Percentiles rank a stretch among this genome's conserved stretches.
Conservation (phyloP, 2,888 invertebrate genomes). For the Pardosa pseudoannulata region DNA sequence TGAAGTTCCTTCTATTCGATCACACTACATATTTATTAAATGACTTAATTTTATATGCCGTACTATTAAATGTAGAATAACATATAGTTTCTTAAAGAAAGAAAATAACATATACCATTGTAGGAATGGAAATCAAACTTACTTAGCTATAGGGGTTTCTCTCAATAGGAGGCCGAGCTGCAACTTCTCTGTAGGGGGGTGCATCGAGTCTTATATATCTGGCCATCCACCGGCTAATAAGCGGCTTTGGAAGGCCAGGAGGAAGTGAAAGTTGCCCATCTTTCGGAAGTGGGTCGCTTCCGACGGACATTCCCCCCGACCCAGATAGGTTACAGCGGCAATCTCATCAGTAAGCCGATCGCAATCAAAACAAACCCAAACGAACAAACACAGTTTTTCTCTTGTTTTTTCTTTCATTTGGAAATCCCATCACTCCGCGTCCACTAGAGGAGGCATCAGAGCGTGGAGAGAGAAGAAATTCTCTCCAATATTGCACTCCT, state of each 20-base stretch:
- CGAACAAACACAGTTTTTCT: not conserved
- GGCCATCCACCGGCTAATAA: not conserved
- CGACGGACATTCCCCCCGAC: constrained; percentile 18
- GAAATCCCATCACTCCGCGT: not conserved
- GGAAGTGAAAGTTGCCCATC: not conserved
- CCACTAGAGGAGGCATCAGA: not conserved
- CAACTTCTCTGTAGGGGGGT: not conserved
- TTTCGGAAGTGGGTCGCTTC: constrained; percentile 12
- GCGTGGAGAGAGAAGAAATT: not conserved
- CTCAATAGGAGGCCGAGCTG: not conserved
- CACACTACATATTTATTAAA: too few species aligned
- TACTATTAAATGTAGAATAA: too few species aligned
- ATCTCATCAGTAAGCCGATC: not conserved
- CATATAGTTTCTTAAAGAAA: too few species aligned
- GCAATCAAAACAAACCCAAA: not conserved
- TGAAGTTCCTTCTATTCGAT: too few species aligned
- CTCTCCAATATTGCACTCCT: not conserved
- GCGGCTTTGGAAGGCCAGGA: not conserved
- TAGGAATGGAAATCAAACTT: not conserved
- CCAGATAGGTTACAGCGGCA: not conserved
- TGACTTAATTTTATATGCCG: too few species aligned
- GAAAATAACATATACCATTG: too few species aligned
- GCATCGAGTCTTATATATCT: not conserved
- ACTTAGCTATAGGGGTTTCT: too few species aligned
- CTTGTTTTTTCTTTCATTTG: not conserved